A percentile compares a stretch with the other conserved stretches of the same genome.
phyloP scores from a whole-genome alignment of 2,113 vertebrate species.

The Madoqua kirkii region DNA sequence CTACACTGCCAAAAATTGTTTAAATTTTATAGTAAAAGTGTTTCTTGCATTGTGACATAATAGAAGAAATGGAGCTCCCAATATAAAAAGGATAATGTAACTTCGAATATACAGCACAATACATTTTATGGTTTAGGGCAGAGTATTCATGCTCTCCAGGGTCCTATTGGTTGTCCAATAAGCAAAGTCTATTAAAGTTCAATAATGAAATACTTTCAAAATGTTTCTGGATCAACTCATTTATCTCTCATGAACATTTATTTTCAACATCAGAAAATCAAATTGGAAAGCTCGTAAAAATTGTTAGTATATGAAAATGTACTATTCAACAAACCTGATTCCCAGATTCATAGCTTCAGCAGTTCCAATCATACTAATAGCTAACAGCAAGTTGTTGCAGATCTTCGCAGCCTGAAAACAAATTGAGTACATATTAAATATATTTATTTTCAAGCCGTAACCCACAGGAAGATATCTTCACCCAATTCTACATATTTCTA shows the following conservation, averaged over 20 bases:
- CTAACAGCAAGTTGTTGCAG: conserved; percentile 99
- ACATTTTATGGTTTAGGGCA: conserved; percentile 2
- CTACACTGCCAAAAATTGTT: conserved; percentile 34
- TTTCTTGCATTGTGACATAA: conserved; percentile 26
- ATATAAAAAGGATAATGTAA: conserved; percentile 45
- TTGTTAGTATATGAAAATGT: conserved; percentile 46
- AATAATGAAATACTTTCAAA: conserved; percentile 52
- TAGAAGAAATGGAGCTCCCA: conserved; percentile 54
- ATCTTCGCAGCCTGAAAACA: conserved; percentile 95
- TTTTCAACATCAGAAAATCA: conserved; percentile 45
- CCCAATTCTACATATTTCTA: not conserved
- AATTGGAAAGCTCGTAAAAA: conserved; percentile 53
- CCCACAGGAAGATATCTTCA: not conserved
- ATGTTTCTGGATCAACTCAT: conserved; percentile 52
- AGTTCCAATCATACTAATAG: conserved; percentile 98
- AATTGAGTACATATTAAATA: conserved; percentile 46
- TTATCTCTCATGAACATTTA: conserved; percentile 35
- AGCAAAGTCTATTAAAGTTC: conserved; percentile 53
- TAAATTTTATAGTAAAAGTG: conserved; percentile 63
- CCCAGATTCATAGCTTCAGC: conserved; percentile 98
- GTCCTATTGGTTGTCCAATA: conserved; percentile 34
- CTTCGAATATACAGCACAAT: conserved; percentile 47
- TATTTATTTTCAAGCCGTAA: not conserved
- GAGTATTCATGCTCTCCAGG: conserved; percentile 40
- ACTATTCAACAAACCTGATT: conserved; percentile 89